Percentiles rank a stretch among this genome's conserved stretches.
phyloP scores from a whole-genome alignment of 1,140 invertebrate genomes.

The Conus ventricosus region DNA sequence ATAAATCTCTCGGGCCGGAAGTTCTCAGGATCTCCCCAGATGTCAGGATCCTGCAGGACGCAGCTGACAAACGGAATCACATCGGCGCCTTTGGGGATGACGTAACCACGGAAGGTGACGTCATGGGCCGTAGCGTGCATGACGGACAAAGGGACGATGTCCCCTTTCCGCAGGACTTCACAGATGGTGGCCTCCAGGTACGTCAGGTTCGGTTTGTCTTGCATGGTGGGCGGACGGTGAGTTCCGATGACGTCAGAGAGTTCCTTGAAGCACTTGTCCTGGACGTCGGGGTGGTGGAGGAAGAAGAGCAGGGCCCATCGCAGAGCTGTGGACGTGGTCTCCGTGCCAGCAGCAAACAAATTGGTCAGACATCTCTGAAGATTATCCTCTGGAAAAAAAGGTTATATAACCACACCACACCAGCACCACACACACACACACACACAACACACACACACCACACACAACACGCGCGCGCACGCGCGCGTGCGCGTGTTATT shows the following conservation, averaged over 20 bases:
- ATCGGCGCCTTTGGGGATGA: slow-evolving; percentile 53
- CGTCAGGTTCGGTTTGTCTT: slow-evolving; percentile 33
- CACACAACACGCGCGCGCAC: too few species aligned
- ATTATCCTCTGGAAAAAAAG: slow-evolving; percentile 36
- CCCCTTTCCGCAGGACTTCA: slow-evolving; percentile 40
- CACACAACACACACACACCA: neutral
- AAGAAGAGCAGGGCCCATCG: slow-evolving; percentile 91
- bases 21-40: slow-evolving; percentile 82
- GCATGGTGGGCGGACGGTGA: slow-evolving; percentile 4
- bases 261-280: slow-evolving; percentile 88
- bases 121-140: slow-evolving; percentile 44
- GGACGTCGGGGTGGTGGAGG: slow-evolving; percentile 83
- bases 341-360: slow-evolving; percentile 91
- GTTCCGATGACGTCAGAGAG: slow-evolving; percentile 78
- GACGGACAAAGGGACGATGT: slow-evolving; percentile 61
- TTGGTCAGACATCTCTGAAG: slow-evolving; percentile 75
- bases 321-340: slow-evolving; percentile 89
- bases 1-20: slow-evolving; percentile 82
- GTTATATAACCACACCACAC: neutral
- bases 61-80: slow-evolving; percentile 60
- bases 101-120: slow-evolving; percentile 58
- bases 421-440: neutral
- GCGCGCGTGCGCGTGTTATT: too few species aligned
- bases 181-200: slow-evolving; percentile 48
- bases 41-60: slow-evolving; percentile 60